Conservation (phyloP, 2,113 vertebrate genomes). For the Callorhinus ursinus region DNA sequence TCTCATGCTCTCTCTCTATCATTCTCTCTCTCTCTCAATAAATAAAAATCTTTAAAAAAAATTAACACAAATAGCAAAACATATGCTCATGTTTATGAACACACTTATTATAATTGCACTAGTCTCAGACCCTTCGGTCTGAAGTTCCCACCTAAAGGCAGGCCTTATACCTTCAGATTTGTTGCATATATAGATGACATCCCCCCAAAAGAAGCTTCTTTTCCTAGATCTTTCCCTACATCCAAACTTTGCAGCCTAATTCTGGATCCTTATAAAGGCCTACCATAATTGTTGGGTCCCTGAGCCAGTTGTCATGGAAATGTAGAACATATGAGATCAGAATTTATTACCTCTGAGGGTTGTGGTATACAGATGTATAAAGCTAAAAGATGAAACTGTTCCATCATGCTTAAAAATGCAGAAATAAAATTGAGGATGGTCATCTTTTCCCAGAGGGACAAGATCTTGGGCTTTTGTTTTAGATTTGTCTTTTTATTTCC, state of each 20-base stretch:
- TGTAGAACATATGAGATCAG: not conserved
- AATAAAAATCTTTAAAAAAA: not conserved
- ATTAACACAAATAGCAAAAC: slow-evolving; percentile 15
- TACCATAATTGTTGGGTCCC: not conserved
- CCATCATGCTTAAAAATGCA: not conserved
- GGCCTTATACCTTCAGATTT: not conserved
- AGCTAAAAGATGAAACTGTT: slow-evolving; percentile 40
- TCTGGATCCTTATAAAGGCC: not conserved
- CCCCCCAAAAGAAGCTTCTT: not conserved
- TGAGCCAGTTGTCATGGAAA: slow-evolving; percentile 16
- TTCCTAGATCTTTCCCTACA: not conserved
- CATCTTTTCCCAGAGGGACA: not conserved
- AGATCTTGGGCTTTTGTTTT: slow-evolving; percentile 1
- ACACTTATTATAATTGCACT: not conserved
- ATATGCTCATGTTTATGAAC: not conserved
- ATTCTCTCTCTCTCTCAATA: no score
- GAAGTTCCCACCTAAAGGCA: not conserved
- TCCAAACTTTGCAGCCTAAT: not conserved
- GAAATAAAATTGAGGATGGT: slow-evolving; percentile 8
- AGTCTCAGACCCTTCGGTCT: slow-evolving; percentile 16
- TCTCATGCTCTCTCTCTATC: no score
- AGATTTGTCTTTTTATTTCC: not conserved
- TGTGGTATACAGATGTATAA: not conserved
- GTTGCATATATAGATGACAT: not conserved
- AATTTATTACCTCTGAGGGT: slow-evolving; percentile 29